Base-by-base conservation (phyloP, 2,888 invertebrate genomes). In the Drosophila silvestris region DNA sequence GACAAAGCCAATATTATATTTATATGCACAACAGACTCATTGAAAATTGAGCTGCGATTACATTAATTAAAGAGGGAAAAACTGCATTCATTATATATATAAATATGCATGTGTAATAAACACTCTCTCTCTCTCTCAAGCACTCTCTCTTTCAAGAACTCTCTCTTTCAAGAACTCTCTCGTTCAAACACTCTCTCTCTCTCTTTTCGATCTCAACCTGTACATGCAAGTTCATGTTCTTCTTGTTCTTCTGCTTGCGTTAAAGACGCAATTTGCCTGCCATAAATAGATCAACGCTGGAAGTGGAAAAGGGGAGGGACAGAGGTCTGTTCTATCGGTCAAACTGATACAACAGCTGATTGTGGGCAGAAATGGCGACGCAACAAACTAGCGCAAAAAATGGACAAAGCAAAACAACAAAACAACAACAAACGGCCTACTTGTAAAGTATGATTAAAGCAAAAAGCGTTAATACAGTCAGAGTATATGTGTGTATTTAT, bases 261-360 rank as follows among this genome's bases (percentile, higher is more conserved):
- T 50, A 66, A 50, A 61, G 28, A 64, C 79, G 77, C 79, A 78
- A 70, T 77, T 74, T 4, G 7, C 47, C 30, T 19, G n/a, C 6
- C 19, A 53, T 32, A 58, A 47, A 35, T 52, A 62, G 26, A 50
- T 47, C 47, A 47, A 47, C 9, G 47, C 26, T 47, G 47, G 16
- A 33, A 35, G 28, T 10, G 14, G 12, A 7, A 39, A 9, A 9
- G 47, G 6, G 26, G 16, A 16, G 9, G 6, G 12, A 6, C 22
- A 10, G 51, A 74, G 39, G 28, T 57, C 32, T 33, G 30, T 53
- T 57, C 57, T 58, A 73, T 81, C 82, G 86, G 86, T 81, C 84
- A 84, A 60, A 65, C 61, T 71, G 86, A 85, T 81, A 82, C 19
- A 85, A 83, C 79, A 88, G 83, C 85, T 88, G 85, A 74, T 73